Conservation (phyloP, 2,888 invertebrate species). For the Pterostichus niger region DNA sequence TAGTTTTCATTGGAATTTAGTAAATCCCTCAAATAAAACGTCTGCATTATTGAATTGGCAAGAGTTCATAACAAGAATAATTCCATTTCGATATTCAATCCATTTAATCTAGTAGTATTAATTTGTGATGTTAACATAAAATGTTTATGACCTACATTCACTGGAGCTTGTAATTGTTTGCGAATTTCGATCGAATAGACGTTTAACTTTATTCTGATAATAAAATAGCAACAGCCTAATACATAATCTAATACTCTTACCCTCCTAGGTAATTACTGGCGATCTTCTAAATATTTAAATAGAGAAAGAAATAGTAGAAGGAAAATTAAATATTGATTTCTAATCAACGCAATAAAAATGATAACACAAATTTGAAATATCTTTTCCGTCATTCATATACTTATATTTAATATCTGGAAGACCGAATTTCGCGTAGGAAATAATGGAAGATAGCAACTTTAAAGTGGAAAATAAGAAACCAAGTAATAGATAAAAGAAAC, state of each 20-base stretch:
- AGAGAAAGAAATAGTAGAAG: neutral
- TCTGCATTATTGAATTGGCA: slow-evolving; percentile 8
- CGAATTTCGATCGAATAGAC: slow-evolving; percentile 37
- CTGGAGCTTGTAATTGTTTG: slow-evolving; percentile 33
- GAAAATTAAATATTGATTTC: slow-evolving; percentile 10
- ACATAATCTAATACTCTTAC: slow-evolving; percentile 9
- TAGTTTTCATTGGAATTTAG: no score
- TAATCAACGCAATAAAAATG: neutral
- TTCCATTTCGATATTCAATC: slow-evolving; percentile 22
- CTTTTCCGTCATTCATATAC: no score
- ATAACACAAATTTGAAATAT: no score
- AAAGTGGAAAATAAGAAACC: no score
- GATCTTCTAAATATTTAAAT: slow-evolving; percentile 2
- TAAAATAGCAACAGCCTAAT: slow-evolving; percentile 1
- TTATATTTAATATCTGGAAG: no score
- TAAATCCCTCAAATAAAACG: neutral
- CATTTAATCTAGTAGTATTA: slow-evolving; percentile 25
- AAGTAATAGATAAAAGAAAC: no score
- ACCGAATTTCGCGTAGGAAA: no score
- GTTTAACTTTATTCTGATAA: slow-evolving; percentile 19
- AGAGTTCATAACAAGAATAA: slow-evolving; percentile 17
- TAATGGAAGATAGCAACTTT: no score
- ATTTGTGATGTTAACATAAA: slow-evolving; percentile 19
- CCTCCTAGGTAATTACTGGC: neutral
- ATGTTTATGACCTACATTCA: slow-evolving; percentile 43